These are phyloP conservation scores for Drosophila quinaria DNA, from an alignment of 2,888 invertebrate genomes.

Conservation along the genomic window DNA sequence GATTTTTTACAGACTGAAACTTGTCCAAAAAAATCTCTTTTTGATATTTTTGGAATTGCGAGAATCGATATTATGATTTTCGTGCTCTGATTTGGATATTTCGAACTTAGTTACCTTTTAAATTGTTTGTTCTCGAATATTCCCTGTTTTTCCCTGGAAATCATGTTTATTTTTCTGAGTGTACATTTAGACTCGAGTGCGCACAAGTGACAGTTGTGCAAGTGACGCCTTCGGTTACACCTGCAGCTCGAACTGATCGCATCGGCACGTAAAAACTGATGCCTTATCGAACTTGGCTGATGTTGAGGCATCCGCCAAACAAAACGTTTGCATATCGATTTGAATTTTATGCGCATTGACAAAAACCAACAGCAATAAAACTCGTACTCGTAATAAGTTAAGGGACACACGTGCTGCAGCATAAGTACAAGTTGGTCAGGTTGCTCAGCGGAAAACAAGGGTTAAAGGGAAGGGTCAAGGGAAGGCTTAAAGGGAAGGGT, in stretches of 20 bases:
- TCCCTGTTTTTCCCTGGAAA: too few relatives aligned
- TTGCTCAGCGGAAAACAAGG: background rate
- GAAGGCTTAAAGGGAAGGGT: background rate
- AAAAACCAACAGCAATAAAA: slow-evolving; percentile 24
- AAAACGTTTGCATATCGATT: slow-evolving; percentile 73
- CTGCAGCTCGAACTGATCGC: slow-evolving; percentile 61
- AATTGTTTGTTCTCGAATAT: too few relatives aligned
- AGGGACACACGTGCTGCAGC: slow-evolving; percentile 63
- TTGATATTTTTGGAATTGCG: too few relatives aligned
- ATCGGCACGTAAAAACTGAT: slow-evolving; percentile 56
- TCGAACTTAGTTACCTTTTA: too few relatives aligned
- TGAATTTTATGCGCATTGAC: slow-evolving; percentile 73
- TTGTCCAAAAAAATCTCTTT: too few relatives aligned
- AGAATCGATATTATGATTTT: too few relatives aligned
- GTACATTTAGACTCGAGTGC: slow-evolving; percentile 38
- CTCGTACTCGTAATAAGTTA: background rate
- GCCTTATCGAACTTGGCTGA: slow-evolving; percentile 66
- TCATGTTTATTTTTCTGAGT: too few relatives aligned
- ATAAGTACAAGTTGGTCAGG: background rate
- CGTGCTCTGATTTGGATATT: too few relatives aligned
- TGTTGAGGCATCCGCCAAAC: slow-evolving; percentile 70
- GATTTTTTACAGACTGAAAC: too few relatives aligned
- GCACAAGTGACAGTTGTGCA: slow-evolving; percentile 67
- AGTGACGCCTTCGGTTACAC: slow-evolving; percentile 79
- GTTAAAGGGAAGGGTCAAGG: slow-evolving; percentile 1